Evolutionary conservation across 2,113 vertebrate genomes (phyloP), one percentile per base, ranked within the genome.

Genomic region (Bos indicus): DNA sequence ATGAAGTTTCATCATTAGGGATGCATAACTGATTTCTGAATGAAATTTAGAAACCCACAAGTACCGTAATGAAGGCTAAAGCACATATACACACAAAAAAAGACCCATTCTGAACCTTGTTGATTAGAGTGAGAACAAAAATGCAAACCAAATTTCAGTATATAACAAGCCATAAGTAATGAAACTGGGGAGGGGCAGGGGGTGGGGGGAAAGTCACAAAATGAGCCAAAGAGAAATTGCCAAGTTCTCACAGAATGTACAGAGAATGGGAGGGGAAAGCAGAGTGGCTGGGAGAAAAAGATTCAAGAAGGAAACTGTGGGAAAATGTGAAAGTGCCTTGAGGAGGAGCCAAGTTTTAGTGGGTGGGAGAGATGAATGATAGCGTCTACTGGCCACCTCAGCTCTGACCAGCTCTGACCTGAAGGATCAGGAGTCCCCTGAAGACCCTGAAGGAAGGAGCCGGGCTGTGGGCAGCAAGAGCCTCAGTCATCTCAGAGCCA

Each of bases 181-280:
- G 87, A 85, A 94, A 90, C 4, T 2, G 7, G 60, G n/a, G 51
- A 36, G 51, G 56, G 60, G 17, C 1, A 40, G 7, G 62, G 28
- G 19, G 13, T 7, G 25, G 25, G 48, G 36, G 43, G 14, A 7
- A 83, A 89, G 40, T 30, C 83, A 78, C 62, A 48, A 95, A 67
- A 97, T 1, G 54, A 95, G 84, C 60, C 59, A 33, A 74, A 77
- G 93, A 97, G 78, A 77, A 95, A 93, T 26, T 94, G 95, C 95
- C 96, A 91, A 91, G 90, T 95, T 97, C 96, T 96, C 98, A 96
- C 91, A 92, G 97, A 91, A 86, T 82, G 81, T 91, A 74, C 88
- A 91, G 95, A 71, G 67, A 90, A 88, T 19, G 33, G 94, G 94
- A 54, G 80, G 77, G 95, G 81, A 90, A 85, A 94, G 71, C 90